These are phyloP conservation scores for Tenrec ecaudatus DNA, from an alignment of 2,113 vertebrate genomes.

Conservation along the genomic window DNA sequence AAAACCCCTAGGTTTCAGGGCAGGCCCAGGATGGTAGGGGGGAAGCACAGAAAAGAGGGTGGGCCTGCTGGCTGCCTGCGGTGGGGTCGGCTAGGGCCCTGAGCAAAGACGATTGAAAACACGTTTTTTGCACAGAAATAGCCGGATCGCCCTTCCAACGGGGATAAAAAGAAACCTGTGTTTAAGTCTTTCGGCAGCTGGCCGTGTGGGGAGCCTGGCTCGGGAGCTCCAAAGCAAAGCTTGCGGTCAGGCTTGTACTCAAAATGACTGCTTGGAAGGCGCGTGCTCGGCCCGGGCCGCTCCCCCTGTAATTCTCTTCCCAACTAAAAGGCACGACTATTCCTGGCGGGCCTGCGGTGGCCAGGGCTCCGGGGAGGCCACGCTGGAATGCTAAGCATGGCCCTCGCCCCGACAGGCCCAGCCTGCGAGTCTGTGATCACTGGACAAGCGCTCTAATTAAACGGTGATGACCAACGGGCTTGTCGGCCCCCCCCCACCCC, in stretches of 20 bases:
- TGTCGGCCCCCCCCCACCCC: too few relatives aligned
- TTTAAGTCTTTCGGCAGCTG: conserved; percentile 93
- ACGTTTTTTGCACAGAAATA: conserved; percentile 85
- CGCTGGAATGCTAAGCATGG: conserved; percentile 88
- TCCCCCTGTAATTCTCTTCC: conserved; percentile 90
- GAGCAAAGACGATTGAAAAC: conserved; percentile 81
- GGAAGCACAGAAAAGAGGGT: conserved; percentile 50
- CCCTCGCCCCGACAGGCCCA: conserved; percentile 78
- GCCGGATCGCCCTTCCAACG: conserved; percentile 87
- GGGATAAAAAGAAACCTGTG: conserved; percentile 90
- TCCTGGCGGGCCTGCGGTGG: conserved; percentile 91
- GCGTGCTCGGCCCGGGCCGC: conserved; percentile 83
- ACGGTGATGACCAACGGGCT: conserved; percentile 61
- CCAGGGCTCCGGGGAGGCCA: conserved; percentile 86
- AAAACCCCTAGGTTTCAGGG: background rate
- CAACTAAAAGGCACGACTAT: conserved; percentile 92
- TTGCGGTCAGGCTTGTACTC: conserved; percentile 87
- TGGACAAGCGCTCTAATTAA: conserved; percentile 83
- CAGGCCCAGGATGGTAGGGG: background rate
- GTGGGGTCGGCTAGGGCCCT: background rate
- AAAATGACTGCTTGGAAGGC: conserved; percentile 88
- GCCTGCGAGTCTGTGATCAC: conserved; percentile 82
- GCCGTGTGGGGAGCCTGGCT: conserved; percentile 88
- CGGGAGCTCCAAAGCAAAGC: conserved; percentile 83
- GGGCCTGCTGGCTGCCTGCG: conserved; percentile 53